phyloP scores from a whole-genome alignment of 1,140 invertebrate genomes.

The Harpegnathos saltator region DNA sequence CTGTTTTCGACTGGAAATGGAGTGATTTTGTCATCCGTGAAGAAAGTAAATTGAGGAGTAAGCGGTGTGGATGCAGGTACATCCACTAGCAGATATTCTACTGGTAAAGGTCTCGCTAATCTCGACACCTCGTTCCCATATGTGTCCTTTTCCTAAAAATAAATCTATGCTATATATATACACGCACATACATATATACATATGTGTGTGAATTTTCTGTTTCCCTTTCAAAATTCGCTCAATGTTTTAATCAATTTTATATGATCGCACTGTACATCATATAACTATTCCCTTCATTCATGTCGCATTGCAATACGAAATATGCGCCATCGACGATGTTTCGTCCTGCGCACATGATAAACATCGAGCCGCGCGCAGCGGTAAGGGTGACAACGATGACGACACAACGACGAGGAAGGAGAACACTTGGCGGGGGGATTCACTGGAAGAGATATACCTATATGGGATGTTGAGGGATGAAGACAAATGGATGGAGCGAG shows the following conservation, averaged over 20 bases:
- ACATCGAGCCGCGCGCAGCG: not conserved
- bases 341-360: too few relatives aligned
- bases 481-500: not conserved
- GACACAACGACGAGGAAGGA: not conserved
- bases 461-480: constrained; percentile 29
- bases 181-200: not conserved
- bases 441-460: not conserved
- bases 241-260: too few relatives aligned
- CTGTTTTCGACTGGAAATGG: constrained; percentile 96
- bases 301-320: too few relatives aligned
- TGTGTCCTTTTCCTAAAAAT: constrained; percentile 95
- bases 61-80: constrained; percentile 98
- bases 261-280: too few relatives aligned
- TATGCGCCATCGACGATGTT: too few relatives aligned
- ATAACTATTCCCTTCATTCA: too few relatives aligned
- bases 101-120: constrained; percentile 96
- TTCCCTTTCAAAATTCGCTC: too few relatives aligned
- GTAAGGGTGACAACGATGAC: not conserved
- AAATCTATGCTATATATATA: not conserved
- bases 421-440: not conserved
- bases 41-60: constrained; percentile 93
- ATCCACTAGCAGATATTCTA: constrained; percentile 98
- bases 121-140: constrained; percentile 99
- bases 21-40: constrained; percentile 87
- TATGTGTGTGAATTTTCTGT: too few relatives aligned